phyloP scores from a whole-genome alignment of 2,113 vertebrate species.

The Paramormyrops kingsleyae region DNA sequence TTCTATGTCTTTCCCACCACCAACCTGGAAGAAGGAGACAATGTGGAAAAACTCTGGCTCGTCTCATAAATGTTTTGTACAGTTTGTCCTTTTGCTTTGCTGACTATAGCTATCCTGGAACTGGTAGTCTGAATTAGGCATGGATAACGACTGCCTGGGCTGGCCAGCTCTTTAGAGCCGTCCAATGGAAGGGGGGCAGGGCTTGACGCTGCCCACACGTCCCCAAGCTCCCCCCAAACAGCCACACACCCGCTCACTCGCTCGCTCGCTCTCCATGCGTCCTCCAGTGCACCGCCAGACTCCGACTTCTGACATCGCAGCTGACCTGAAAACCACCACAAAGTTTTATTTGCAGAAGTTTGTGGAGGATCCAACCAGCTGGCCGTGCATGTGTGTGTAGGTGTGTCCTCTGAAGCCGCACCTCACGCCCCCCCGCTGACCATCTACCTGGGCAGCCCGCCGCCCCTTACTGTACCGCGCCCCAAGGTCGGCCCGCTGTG shows the following conservation, averaged over 20 bases:
- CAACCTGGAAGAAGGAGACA: not conserved
- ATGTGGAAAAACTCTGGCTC: not conserved
- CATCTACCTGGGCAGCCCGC: not conserved
- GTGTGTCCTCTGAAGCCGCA: not conserved
- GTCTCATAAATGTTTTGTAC: constrained; percentile 6
- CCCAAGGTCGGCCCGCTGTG: constrained; percentile 16
- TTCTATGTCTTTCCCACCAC: not conserved
- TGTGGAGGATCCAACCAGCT: not conserved
- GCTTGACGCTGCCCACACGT: constrained; percentile 31
- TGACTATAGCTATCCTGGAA: constrained; percentile 11
- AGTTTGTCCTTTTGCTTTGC: not conserved
- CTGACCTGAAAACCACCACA: not conserved
- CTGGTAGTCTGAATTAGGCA: constrained; percentile 12
- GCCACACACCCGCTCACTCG: constrained; percentile 34
- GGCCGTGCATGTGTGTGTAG: not conserved
- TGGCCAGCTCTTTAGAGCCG: constrained; percentile 6
- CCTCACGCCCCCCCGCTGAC: not conserved
- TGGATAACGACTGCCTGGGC: constrained; percentile 21
- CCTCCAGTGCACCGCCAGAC: constrained; percentile 7
- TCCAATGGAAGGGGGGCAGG: constrained; percentile 21
- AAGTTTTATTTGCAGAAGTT: not conserved
- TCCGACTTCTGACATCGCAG: constrained; percentile 18
- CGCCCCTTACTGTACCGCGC: constrained; percentile 21
- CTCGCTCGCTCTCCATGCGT: not conserved
- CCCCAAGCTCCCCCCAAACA: not conserved